A percentile compares a stretch with the other conserved stretches of the same genome.
Evolutionary conservation across 2,113 vertebrate species (phyloP).

Genomic region (Trematocara macrostoma): DNA sequence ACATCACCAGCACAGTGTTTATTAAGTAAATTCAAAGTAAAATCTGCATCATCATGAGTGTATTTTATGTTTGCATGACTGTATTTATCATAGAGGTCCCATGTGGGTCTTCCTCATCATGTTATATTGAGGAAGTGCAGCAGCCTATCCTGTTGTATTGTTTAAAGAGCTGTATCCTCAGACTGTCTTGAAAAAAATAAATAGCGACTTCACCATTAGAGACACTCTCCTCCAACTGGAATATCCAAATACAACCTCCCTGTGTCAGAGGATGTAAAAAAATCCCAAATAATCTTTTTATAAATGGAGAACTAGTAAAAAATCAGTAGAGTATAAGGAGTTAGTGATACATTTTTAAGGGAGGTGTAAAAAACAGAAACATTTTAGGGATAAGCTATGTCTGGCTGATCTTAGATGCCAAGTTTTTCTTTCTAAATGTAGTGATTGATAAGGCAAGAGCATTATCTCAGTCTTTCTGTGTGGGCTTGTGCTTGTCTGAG

Average conservation of each 20-base stretch:
- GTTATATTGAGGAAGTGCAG: conserved; percentile 30
- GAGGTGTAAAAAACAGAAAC: background rate
- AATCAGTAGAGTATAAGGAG: background rate
- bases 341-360: background rate
- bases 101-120: background rate
- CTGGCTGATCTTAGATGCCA: background rate
- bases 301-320: background rate
- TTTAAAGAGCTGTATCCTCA: conserved; percentile 26
- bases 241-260: background rate
- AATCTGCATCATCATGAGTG: background rate
- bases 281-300: background rate
- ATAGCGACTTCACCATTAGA: background rate
- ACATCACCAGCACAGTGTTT: background rate
- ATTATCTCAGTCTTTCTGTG: background rate
- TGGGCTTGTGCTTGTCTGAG: background rate
- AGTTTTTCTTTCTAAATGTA: background rate
- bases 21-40: background rate
- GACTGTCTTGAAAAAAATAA: background rate
- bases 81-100: background rate
- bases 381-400: background rate
- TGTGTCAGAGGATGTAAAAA: background rate
- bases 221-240: background rate
- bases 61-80: background rate
- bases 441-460: background rate
- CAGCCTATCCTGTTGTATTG: conserved; percentile 29